Evolutionary conservation across 2,797 vertebrate genomes (phyloP).

Genomic region (Pagetopsis macropterus): DNA sequence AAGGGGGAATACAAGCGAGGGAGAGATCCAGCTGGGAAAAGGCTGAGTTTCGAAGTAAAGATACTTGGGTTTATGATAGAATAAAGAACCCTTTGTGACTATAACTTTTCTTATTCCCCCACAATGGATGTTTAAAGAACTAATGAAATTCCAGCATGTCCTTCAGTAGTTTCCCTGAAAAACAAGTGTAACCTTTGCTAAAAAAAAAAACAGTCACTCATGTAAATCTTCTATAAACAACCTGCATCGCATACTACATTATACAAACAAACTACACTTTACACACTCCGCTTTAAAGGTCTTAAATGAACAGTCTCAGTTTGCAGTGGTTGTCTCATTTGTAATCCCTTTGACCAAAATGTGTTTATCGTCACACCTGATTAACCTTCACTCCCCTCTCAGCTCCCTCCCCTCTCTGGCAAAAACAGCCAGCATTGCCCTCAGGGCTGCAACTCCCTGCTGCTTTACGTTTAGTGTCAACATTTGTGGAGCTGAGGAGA

Average conservation of each 20-base stretch:
- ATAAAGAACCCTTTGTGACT: neutral
- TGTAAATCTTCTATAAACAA: conserved; percentile 34
- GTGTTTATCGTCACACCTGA: conserved; percentile 51
- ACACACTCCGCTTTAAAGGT: conserved; percentile 3
- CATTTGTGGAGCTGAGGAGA: conserved; percentile 24
- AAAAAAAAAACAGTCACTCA: conserved; percentile 11
- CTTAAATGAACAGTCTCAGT: conserved; percentile 26
- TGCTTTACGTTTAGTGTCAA: conserved; percentile 59
- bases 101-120: neutral
- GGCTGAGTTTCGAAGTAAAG: conserved; percentile 9
- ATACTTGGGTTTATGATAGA: neutral
- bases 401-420: conserved; percentile 19
- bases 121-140: neutral
- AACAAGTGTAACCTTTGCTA: conserved; percentile 34
- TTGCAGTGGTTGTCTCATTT: conserved; percentile 20
- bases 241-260: neutral
- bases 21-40: conserved; percentile 21
- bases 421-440: conserved; percentile 60
- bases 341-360: conserved; percentile 35
- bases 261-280: conserved; percentile 9
- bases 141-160: conserved; percentile 1
- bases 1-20: conserved; percentile 24
- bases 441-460: conserved; percentile 37
- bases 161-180: conserved; percentile 1
- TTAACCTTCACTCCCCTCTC: conserved; percentile 35